Evolutionary conservation across 2,797 vertebrate species (phyloP).

Genomic region (Spinus pinus): DNA sequence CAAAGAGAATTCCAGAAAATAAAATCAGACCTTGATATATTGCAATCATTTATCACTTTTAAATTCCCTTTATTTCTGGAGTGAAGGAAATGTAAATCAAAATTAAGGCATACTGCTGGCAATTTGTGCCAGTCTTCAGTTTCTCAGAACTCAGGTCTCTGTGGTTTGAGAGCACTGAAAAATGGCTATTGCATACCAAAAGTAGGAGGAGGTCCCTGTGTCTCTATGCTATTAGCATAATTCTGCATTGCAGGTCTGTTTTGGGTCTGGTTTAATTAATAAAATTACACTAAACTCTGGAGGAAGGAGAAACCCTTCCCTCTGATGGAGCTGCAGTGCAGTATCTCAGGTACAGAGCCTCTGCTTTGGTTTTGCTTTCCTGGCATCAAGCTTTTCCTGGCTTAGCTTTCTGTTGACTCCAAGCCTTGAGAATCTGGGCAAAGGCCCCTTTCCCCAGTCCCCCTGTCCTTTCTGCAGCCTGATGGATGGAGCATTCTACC

Average conservation of each 20-base stretch:
- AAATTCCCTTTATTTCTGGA: not conserved
- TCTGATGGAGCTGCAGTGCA: not conserved
- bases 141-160: not conserved
- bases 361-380: not conserved
- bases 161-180: not conserved
- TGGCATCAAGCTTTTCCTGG: not conserved
- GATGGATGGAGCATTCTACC: not conserved
- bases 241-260: not conserved
- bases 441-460: fast-evolving
- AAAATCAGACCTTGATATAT: not conserved
- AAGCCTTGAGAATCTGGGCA: not conserved
- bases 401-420: not conserved
- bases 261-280: not conserved
- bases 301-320: not conserved
- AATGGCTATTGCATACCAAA: not conserved
- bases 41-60: not conserved
- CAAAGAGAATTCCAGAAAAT: not conserved
- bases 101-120: not conserved
- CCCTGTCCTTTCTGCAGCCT: not conserved
- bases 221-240: not conserved
- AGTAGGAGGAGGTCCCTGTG: not conserved
- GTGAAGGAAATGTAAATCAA: not conserved
- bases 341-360: not conserved
- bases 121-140: not conserved
- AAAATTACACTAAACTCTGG: not conserved